A percentile compares a stretch with the other conserved stretches of the same genome.
These are phyloP conservation scores for Lonchura striata DNA, from an alignment of 2,113 vertebrate species.

Conservation along the genomic window DNA sequence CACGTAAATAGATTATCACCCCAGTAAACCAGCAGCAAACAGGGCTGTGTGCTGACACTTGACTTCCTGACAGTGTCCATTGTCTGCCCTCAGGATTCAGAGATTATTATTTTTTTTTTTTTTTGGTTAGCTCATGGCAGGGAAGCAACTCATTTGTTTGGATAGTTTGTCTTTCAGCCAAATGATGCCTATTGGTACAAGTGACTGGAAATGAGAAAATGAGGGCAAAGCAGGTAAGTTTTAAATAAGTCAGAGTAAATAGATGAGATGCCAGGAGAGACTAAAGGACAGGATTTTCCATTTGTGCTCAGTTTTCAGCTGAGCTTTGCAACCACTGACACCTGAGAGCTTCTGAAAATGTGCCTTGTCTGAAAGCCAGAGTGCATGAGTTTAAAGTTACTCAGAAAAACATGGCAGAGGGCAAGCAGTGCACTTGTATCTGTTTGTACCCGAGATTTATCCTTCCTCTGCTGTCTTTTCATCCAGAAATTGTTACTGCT, in stretches of 20 bases:
- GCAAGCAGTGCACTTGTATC: background rate
- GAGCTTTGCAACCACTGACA: constrained; percentile 17
- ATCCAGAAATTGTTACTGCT: background rate
- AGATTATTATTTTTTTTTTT: background rate
- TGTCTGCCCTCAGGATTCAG: background rate
- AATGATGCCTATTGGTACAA: background rate
- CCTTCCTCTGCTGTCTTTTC: background rate
- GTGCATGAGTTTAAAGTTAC: constrained; percentile 44
- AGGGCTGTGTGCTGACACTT: background rate
- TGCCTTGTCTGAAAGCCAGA: background rate
- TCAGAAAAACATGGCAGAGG: constrained; percentile 21
- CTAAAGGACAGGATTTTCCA: constrained; percentile 7
- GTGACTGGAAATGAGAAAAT: background rate
- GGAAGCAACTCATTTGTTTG: background rate
- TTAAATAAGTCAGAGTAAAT: background rate
- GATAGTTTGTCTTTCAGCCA: background rate
- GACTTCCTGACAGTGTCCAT: background rate
- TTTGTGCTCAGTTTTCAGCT: constrained; percentile 42
- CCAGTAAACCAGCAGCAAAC: background rate
- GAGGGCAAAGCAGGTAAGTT: background rate
- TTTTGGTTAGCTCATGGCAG: background rate
- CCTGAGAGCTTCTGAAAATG: constrained; percentile 39
- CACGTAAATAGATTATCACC: background rate
- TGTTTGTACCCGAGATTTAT: background rate
- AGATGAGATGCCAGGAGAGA: background rate